A percentile compares a stretch with the other conserved stretches of the same genome.
Conservation (phyloP, 2,888 invertebrate species). For the Ophion slaviceki region DNA sequence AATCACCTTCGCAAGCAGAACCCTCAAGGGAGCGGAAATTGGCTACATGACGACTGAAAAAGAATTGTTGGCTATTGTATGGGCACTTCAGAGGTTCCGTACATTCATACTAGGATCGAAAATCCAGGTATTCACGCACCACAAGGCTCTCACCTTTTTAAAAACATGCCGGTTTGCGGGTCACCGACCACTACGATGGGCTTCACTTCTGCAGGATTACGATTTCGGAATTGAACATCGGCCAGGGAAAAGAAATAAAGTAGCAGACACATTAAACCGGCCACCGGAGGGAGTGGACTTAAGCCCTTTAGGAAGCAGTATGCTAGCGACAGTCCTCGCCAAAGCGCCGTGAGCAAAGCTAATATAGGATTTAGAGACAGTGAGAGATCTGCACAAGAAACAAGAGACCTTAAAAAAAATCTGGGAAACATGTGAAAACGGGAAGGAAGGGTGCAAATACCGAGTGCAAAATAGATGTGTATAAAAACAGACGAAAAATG, state of each 20-base stretch:
- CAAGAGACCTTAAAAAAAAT: neutral
- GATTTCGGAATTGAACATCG: slow-evolving; percentile 4
- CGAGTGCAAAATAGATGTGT: neutral
- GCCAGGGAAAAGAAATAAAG: slow-evolving; percentile 8
- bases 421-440: neutral
- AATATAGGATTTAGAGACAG: neutral
- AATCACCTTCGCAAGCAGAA: too few species aligned
- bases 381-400: neutral
- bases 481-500: neutral
- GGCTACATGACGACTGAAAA: too few species aligned
- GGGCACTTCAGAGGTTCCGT: too few species aligned
- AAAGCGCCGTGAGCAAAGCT: neutral
- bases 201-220: neutral
- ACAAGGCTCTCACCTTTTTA: too few species aligned
- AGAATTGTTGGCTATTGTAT: too few species aligned
- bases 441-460: too few species aligned
- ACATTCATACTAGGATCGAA: too few species aligned
- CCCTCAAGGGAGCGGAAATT: too few species aligned
- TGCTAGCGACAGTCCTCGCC: too few species aligned
- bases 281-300: neutral
- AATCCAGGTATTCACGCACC: too few species aligned
- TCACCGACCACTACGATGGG: neutral
- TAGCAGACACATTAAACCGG: slow-evolving; percentile 4
- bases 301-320: too few species aligned
- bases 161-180: too few species aligned